Conservation (phyloP, 2,113 vertebrate species). For the Esox niger region DNA sequence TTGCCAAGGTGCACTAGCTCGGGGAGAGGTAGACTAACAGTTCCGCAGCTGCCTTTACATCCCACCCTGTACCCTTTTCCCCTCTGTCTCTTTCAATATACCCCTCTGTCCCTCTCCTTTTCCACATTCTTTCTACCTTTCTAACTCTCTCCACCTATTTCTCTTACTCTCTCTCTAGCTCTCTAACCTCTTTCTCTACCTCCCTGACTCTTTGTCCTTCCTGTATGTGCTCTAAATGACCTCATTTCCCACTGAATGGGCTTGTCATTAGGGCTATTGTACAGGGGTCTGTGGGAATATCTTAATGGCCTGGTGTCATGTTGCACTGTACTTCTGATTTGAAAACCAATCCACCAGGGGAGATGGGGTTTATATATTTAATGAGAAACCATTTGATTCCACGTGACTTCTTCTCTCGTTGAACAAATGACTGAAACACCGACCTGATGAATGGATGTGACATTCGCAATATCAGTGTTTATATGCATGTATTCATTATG, state of each 20-base stretch:
- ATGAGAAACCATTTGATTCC: conserved; percentile 40
- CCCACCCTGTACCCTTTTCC: neutral
- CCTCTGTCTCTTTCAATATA: too few relatives aligned
- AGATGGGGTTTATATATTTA: conserved; percentile 53
- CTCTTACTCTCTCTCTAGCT: neutral
- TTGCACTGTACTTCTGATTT: conserved; percentile 45
- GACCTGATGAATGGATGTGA: conserved; percentile 48
- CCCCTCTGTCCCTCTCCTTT: neutral
- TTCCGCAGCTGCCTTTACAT: neutral
- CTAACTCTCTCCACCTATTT: neutral
- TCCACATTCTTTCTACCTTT: neutral
- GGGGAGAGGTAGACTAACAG: neutral
- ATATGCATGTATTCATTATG: conserved; percentile 50
- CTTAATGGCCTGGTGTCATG: conserved; percentile 15
- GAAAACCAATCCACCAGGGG: conserved; percentile 42
- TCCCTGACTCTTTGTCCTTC: neutral
- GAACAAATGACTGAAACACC: conserved; percentile 27
- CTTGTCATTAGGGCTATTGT: neutral
- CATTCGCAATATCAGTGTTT: conserved; percentile 48
- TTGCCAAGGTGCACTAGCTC: neutral
- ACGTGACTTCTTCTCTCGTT: conserved; percentile 36
- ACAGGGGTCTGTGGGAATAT: neutral
- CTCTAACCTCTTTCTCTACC: neutral
- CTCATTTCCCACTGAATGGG: neutral
- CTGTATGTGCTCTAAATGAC: neutral